These are phyloP conservation scores for Rhinichthys osculus DNA, from an alignment of 2,797 vertebrate species.

Conservation along the genomic window DNA sequence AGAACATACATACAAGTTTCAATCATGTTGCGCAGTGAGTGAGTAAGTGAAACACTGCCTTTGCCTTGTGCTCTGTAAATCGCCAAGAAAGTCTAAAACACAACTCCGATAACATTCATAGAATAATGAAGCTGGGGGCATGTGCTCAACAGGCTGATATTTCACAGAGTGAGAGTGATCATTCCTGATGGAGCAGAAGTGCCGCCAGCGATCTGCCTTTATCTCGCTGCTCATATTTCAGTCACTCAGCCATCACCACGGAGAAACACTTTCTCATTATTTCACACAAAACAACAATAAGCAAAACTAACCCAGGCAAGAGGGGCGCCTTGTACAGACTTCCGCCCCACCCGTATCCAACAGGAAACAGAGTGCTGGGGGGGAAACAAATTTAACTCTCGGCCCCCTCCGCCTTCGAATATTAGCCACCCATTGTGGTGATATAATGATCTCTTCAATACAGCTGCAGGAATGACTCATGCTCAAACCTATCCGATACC, in stretches of 20 bases:
- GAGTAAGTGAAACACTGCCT: slow-evolving; percentile 19
- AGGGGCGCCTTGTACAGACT: slow-evolving; percentile 32
- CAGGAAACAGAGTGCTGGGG: slow-evolving; percentile 30
- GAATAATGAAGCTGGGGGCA: slow-evolving; percentile 17
- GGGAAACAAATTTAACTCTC: slow-evolving; percentile 17
- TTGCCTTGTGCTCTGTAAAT: slow-evolving; percentile 5
- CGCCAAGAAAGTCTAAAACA: slow-evolving; percentile 14
- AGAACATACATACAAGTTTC: slow-evolving; percentile 31
- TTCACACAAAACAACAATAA: slow-evolving; percentile 42
- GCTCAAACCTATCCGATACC: slow-evolving; percentile 19
- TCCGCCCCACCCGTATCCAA: slow-evolving; percentile 34
- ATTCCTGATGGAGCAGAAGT: slow-evolving; percentile 30
- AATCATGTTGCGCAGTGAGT: not conserved
- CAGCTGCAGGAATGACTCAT: slow-evolving; percentile 58
- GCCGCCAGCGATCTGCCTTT: slow-evolving; percentile 26
- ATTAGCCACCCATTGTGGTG: slow-evolving; percentile 48
- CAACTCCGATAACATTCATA: slow-evolving; percentile 24
- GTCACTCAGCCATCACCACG: slow-evolving; percentile 6
- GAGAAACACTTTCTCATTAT: slow-evolving; percentile 15
- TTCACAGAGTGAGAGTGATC: slow-evolving; percentile 22
- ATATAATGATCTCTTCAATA: slow-evolving; percentile 50
- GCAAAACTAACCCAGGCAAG: slow-evolving; percentile 24
- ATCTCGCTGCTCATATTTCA: slow-evolving; percentile 49
- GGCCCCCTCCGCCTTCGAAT: slow-evolving; percentile 10
- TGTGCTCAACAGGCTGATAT: slow-evolving; percentile 26